Conservation (phyloP, 2,113 vertebrate genomes). For the Upupa epops region DNA sequence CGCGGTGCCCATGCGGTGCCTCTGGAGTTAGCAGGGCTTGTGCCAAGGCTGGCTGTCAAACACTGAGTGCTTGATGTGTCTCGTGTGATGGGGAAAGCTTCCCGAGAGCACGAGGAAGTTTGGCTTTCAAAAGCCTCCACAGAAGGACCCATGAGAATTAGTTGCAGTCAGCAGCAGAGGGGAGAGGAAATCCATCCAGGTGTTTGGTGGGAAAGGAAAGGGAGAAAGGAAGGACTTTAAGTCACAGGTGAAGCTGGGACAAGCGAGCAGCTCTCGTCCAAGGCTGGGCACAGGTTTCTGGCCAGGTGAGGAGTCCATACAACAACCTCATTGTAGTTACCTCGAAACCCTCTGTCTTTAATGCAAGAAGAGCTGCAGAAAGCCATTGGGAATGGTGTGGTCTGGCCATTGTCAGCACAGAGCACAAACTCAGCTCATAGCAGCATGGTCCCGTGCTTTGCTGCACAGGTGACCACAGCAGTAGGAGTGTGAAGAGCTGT, state of each 20-base stretch:
- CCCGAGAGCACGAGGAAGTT: background rate
- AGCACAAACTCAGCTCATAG: background rate
- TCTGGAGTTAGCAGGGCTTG: background rate
- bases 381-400: background rate
- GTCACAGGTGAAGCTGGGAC: background rate
- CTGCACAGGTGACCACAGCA: background rate
- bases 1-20: rapidly evolving
- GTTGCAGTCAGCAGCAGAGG: background rate
- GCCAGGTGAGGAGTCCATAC: background rate
- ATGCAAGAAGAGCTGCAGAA: background rate
- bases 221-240: background rate
- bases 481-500: background rate
- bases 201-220: background rate
- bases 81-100: background rate
- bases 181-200: background rate
- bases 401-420: background rate
- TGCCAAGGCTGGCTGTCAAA: background rate
- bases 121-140: background rate
- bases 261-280: background rate
- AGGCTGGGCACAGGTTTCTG: background rate
- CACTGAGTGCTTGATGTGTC: background rate
- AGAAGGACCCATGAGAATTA: background rate
- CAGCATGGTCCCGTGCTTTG: background rate
- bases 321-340: background rate
- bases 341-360: background rate